Percentiles rank a stretch among this genome's conserved stretches.
Conservation (phyloP, 2,888 invertebrate genomes). For the Hipparchia sbordonii region DNA sequence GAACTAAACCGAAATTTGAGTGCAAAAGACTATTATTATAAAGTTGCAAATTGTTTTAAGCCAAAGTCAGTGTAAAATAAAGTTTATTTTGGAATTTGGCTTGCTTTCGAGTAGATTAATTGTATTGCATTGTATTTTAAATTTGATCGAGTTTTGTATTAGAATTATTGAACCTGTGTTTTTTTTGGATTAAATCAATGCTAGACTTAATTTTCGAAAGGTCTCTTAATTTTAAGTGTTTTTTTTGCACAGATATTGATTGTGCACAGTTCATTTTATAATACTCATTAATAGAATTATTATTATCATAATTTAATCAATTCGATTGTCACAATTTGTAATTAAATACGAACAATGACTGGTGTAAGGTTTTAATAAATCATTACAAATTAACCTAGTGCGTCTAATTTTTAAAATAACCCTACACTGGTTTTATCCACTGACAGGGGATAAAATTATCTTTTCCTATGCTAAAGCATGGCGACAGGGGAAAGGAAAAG, state of each 20-base stretch:
- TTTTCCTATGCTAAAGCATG: no score
- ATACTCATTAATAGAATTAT: constrained; percentile 48
- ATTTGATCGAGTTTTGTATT: no score
- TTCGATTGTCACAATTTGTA: constrained; percentile 42
- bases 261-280: constrained; percentile 40
- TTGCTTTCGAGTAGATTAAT: no score
- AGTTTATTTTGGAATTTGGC: no score
- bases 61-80: no score
- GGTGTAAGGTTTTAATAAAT: constrained; percentile 61
- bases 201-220: constrained; percentile 18
- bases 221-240: constrained; percentile 34
- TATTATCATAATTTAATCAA: constrained; percentile 38
- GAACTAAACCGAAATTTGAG: background rate
- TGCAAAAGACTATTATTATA: background rate
- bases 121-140: no score
- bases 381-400: constrained; percentile 41
- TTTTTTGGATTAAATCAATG: background rate
- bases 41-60: no score
- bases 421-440: no score
- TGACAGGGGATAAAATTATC: no score
- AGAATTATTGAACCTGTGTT: background rate
- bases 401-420: constrained; percentile 41
- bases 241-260: constrained; percentile 7
- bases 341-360: constrained; percentile 49
- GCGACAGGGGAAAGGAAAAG: no score